phyloP scores from a whole-genome alignment of 2,797 vertebrate species.

The Hoplostethus atlanticus region DNA sequence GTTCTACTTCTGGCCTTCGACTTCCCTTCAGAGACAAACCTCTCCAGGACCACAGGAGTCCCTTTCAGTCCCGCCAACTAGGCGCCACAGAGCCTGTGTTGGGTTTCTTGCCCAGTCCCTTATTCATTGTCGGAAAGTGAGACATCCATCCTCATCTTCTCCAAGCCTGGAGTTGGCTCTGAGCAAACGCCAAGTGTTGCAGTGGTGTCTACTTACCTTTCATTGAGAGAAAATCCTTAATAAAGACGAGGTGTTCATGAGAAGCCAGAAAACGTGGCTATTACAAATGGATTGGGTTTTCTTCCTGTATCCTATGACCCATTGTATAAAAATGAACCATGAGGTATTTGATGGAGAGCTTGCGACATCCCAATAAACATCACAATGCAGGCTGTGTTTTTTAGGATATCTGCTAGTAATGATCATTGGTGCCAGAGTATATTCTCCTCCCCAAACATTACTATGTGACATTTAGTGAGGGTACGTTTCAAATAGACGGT shows the following conservation, averaged over 20 bases:
- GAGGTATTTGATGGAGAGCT: conserved; percentile 9
- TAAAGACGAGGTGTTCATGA: conserved; percentile 46
- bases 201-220: conserved; percentile 67
- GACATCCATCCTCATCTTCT: conserved; percentile 46
- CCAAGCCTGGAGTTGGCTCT: conserved; percentile 47
- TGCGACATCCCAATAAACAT: neutral
- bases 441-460: neutral
- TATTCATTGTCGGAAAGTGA: conserved; percentile 60
- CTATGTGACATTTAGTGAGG: neutral
- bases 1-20: conserved; percentile 45
- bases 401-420: neutral
- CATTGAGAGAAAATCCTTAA: conserved; percentile 52
- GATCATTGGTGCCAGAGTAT: neutral
- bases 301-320: conserved; percentile 47
- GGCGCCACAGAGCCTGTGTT: conserved; percentile 54
- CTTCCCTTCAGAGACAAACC: conserved; percentile 45
- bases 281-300: conserved; percentile 27
- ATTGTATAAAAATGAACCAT: conserved; percentile 15
- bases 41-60: conserved; percentile 34
- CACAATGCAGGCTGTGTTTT: conserved; percentile 5
- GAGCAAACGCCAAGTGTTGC: conserved; percentile 18
- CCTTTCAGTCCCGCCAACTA: conserved; percentile 42
- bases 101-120: conserved; percentile 48
- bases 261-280: conserved; percentile 37
- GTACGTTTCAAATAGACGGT: neutral